Percentiles rank a stretch among this genome's conserved stretches.
phyloP scores from a whole-genome alignment of 2,888 invertebrate genomes.

The Cistogaster globosa region DNA sequence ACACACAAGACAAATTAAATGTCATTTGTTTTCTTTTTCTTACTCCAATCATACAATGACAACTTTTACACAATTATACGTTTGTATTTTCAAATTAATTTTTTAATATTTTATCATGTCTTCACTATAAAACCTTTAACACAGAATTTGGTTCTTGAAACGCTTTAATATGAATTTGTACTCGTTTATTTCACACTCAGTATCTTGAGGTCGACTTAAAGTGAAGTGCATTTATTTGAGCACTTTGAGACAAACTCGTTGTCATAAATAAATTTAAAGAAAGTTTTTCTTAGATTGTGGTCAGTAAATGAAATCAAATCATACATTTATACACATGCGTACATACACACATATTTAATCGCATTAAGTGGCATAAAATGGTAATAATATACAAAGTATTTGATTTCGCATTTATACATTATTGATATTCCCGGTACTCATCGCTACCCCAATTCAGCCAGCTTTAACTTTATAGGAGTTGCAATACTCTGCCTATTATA shows the following conservation, averaged over 20 bases:
- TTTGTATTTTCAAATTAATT: no score
- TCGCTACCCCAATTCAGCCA: no score
- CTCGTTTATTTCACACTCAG: not conserved
- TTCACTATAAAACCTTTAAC: not conserved
- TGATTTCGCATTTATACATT: no score
- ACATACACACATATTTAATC: not conserved
- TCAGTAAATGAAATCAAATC: slow-evolving; percentile 28
- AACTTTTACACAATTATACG: no score
- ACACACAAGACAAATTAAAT: no score
- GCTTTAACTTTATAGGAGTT: no score
- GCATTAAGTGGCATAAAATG: not conserved
- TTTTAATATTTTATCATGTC: not conserved
- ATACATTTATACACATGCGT: not conserved
- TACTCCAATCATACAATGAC: no score
- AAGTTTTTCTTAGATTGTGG: slow-evolving; percentile 11
- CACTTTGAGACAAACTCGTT: not conserved
- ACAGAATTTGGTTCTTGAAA: not conserved
- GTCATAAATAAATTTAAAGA: not conserved
- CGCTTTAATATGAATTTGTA: not conserved
- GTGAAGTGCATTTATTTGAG: not conserved
- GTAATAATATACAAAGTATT: no score
- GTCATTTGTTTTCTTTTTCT: no score
- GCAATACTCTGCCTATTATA: no score
- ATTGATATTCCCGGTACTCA: no score
- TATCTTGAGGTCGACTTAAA: not conserved